Evolutionary conservation across 2,113 vertebrate species (phyloP).

Genomic region (Rhinolophus sinicus): DNA sequence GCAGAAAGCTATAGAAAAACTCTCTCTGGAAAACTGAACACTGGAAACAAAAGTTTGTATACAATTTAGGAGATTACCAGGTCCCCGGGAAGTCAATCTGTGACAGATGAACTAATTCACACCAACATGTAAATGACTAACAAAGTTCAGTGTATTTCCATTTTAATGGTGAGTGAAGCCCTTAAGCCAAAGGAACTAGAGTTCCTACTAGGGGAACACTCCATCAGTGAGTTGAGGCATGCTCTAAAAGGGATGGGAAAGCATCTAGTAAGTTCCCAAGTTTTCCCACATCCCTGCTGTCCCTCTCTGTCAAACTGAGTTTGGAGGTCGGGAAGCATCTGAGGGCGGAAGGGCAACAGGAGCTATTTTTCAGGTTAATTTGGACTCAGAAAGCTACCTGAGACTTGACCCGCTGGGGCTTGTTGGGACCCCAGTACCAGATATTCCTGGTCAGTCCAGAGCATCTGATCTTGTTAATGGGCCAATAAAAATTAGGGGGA

Average conservation of each 20-base stretch:
- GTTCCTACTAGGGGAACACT: not conserved
- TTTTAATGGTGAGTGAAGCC: not conserved
- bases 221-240: not conserved
- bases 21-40: not conserved
- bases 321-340: not conserved
- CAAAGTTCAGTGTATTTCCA: not conserved
- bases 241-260: not conserved
- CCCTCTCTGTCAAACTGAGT: not conserved
- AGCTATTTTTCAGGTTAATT: not conserved
- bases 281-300: not conserved
- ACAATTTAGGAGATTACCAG: not conserved
- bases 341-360: not conserved
- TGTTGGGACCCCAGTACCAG: slow-evolving; percentile 31
- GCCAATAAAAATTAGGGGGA: slow-evolving; percentile 72
- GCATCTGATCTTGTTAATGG: slow-evolving; percentile 69
- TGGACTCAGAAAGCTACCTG: slow-evolving; percentile 5
- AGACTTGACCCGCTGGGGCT: not conserved
- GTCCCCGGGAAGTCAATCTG: not conserved
- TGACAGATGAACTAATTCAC: not conserved
- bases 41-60: not conserved
- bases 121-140: not conserved
- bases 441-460: slow-evolving; percentile 31
- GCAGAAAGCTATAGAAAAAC: slow-evolving; percentile 15
- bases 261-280: not conserved
- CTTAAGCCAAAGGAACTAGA: not conserved